These are phyloP conservation scores for Hylaeus volcanicus DNA, from an alignment of 1,140 invertebrate genomes.

Conservation along the genomic window DNA sequence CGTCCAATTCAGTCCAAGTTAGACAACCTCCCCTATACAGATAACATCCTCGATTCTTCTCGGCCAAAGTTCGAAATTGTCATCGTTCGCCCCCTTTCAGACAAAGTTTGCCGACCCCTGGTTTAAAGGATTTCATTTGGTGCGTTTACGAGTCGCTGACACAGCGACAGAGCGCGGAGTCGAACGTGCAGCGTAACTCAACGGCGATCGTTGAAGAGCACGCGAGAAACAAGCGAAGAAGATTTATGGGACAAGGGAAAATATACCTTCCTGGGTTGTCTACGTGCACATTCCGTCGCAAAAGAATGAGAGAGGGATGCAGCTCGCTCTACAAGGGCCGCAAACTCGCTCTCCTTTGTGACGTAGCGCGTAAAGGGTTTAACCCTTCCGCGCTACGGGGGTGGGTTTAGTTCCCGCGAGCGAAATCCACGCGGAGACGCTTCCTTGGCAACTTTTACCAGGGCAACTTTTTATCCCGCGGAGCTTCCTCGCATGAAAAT, in stretches of 20 bases:
- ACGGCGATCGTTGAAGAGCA: slow-evolving; percentile 64
- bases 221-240: slow-evolving; percentile 66
- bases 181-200: slow-evolving; percentile 54
- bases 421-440: slow-evolving; percentile 45
- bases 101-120: no score
- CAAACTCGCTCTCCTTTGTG: slow-evolving; percentile 68
- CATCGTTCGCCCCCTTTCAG: no score
- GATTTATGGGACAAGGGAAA: slow-evolving; percentile 65
- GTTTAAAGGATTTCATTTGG: slow-evolving; percentile 62
- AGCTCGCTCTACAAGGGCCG: slow-evolving; percentile 54
- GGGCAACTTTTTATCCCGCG: neutral
- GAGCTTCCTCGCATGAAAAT: slow-evolving; percentile 9
- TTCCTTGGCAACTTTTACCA: slow-evolving; percentile 47
- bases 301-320: slow-evolving; percentile 53
- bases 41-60: no score
- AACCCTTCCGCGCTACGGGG: slow-evolving; percentile 41
- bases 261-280: slow-evolving; percentile 43
- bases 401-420: slow-evolving; percentile 22
- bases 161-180: slow-evolving; percentile 24
- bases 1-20: no score
- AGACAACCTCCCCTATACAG: no score
- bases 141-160: slow-evolving; percentile 63
- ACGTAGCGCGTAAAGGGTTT: slow-evolving; percentile 68
- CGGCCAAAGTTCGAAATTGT: no score
- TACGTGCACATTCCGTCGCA: slow-evolving; percentile 50